A percentile compares a stretch with the other conserved stretches of the same genome.
phyloP scores from a whole-genome alignment of 2,113 vertebrate species.

The Gnathochromis pfefferi region DNA sequence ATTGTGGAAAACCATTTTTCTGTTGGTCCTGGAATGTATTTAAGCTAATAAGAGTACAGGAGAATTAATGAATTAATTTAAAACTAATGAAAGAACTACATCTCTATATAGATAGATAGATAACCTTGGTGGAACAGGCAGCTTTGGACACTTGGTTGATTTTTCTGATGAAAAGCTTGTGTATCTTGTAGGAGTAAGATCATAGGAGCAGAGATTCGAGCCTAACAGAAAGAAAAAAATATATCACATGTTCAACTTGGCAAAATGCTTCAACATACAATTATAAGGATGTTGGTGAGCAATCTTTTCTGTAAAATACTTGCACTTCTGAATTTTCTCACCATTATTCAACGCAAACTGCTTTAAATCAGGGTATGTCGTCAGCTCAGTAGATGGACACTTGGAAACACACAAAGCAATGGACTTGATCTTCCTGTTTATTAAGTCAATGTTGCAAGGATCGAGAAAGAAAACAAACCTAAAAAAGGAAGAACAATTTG shows the following conservation, averaged over 20 bases:
- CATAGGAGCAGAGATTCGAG: slow-evolving; percentile 85
- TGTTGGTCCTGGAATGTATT: background rate
- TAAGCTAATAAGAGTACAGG: background rate
- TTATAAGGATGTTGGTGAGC: background rate
- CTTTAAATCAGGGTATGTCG: slow-evolving; percentile 76
- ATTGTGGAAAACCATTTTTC: background rate
- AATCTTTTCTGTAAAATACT: background rate
- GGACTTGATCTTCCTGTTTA: slow-evolving; percentile 85
- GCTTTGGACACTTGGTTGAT: slow-evolving; percentile 81
- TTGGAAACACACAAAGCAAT: slow-evolving; percentile 86
- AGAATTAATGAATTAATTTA: background rate
- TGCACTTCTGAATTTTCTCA: slow-evolving; percentile 54
- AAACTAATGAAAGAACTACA: background rate
- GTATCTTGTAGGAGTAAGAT: slow-evolving; percentile 77
- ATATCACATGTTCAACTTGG: background rate
- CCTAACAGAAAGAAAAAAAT: slow-evolving; percentile 62
- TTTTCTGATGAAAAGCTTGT: slow-evolving; percentile 57
- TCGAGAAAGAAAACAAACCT: slow-evolving; percentile 97
- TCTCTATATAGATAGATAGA: background rate
- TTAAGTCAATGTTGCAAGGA: slow-evolving; percentile 89
- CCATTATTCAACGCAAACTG: slow-evolving; percentile 84
- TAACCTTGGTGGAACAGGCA: slow-evolving; percentile 82
- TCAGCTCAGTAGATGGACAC: slow-evolving; percentile 80
- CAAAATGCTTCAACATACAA: background rate
- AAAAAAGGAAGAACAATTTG: background rate